Evolutionary conservation across 1,140 invertebrate genomes (phyloP), one percentile per base, ranked within the genome.

Genomic region (Procambarus clarkii): DNA sequence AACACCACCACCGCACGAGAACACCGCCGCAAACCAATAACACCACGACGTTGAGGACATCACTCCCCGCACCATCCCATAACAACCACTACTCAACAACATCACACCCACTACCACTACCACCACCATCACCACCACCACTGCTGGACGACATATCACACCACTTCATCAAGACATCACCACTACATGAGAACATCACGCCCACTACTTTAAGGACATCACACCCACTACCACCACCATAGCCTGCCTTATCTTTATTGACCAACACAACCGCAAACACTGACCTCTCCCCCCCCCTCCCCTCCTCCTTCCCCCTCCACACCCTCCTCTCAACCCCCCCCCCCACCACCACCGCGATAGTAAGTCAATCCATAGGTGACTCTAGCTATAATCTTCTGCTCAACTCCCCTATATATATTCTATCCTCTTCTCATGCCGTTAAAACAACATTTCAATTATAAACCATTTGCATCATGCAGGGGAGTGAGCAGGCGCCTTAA

Each of bases 401-500:
- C 54, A 58, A n/a, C 54, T 58, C 21, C 8, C 21, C 8, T 64
- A 64, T 64, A 64, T 64, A 64, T 64, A 64, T 64, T 64, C 8
- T 64, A 64, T 64, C 21, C 60, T 64, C 60, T 64, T 3, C 60
- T 3, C 15, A 64, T 64, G 15, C 7, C 18, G 3, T n/a, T 76
- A 86, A 77, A 86, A 86, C 24, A 85, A 85, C 84, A 86, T 18
- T 86, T 86, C 71, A 77, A 77, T 86, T 86, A 86, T 86, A 86
- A 86, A 76, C 45, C 71, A 85, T 77, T 86, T 77, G 74, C 84
- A 86, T 86, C 84, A 24, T 34, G 13, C 11, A n/a, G 21, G 69
- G 83, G 46, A 15, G 18, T n/a, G 46, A 46, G 4, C n/a, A 2
- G 46, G 44, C n/a, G 64, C 60, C 18, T 48, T 71, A 74, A 74